phyloP scores from a whole-genome alignment of 2,888 invertebrate species.

The Pyrocoelia pectoralis region DNA sequence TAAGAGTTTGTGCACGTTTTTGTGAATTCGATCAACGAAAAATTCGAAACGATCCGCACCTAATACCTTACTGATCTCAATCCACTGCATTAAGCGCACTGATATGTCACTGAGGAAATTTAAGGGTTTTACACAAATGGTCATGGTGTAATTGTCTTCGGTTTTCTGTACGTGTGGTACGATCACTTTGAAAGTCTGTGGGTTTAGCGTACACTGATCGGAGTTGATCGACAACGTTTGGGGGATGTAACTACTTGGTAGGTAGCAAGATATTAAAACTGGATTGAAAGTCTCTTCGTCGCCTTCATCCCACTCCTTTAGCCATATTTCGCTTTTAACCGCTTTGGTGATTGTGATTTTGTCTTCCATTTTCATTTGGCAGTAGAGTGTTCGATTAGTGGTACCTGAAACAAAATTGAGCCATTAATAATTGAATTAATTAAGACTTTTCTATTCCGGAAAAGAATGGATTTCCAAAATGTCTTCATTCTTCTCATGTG shows the following conservation, averaged over 20 bases:
- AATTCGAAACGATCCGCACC: constrained; percentile 73
- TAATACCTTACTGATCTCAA: constrained; percentile 72
- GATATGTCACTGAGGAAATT: constrained; percentile 71
- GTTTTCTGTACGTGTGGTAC: constrained; percentile 36
- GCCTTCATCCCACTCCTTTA: constrained; percentile 67
- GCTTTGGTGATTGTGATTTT: constrained; percentile 56
- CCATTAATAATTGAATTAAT: too few species aligned
- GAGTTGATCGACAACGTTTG: constrained; percentile 63
- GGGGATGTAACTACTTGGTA: constrained; percentile 62
- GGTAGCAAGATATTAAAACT: constrained; percentile 69
- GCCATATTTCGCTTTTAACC: constrained; percentile 69
- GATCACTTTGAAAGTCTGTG: constrained; percentile 47
- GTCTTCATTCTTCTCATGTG: too few species aligned
- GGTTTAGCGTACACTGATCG: constrained; percentile 60
- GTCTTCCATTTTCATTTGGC: constrained; percentile 63
- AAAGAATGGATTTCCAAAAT: too few species aligned
- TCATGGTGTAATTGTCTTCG: constrained; percentile 53
- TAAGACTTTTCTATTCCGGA: too few species aligned
- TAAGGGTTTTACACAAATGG: constrained; percentile 77
- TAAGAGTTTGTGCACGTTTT: constrained; percentile 64
- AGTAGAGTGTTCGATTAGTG: constrained; percentile 61
- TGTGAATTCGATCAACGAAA: constrained; percentile 69
- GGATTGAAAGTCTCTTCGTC: constrained; percentile 64
- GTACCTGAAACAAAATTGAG: constrained; percentile 46
- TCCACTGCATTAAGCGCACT: constrained; percentile 72